Conservation (phyloP, 2,888 invertebrate genomes). For the Drosophila aldrichi region DNA sequence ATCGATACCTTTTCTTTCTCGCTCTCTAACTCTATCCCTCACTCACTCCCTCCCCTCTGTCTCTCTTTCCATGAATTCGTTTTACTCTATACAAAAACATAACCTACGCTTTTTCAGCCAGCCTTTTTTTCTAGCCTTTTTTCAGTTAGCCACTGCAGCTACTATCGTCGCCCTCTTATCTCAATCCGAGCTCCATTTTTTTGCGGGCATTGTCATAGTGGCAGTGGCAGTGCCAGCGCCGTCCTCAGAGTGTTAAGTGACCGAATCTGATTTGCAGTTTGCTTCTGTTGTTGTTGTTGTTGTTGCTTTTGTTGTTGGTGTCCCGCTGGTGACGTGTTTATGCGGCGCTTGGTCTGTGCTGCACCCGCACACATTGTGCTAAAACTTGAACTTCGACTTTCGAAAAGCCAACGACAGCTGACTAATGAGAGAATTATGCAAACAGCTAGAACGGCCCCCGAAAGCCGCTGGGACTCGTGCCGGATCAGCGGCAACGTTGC, state of each 20-base stretch:
- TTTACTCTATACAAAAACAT: neutral
- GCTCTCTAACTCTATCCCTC: neutral
- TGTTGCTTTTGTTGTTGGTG: slow-evolving; percentile 12
- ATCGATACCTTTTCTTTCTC: too few relatives aligned
- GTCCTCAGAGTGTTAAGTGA: slow-evolving; percentile 17
- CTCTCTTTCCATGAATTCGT: neutral
- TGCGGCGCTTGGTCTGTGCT: slow-evolving; percentile 42
- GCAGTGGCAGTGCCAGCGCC: neutral
- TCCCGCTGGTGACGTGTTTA: slow-evolving; percentile 44
- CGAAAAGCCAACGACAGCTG: slow-evolving; percentile 63
- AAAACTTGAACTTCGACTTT: slow-evolving; percentile 78
- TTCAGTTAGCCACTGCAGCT: neutral
- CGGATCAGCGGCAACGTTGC: slow-evolving; percentile 43
- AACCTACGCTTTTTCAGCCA: neutral
- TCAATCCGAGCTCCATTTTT: slow-evolving; percentile 6
- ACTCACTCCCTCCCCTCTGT: too few relatives aligned
- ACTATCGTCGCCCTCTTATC: neutral
- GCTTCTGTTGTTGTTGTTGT: neutral
- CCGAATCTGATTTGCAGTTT: slow-evolving; percentile 7
- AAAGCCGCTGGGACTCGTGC: slow-evolving; percentile 43
- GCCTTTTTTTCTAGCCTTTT: neutral
- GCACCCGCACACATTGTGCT: slow-evolving; percentile 57
- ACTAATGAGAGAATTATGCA: slow-evolving; percentile 79
- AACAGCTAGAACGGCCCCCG: slow-evolving; percentile 65
- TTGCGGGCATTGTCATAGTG: slow-evolving; percentile 33